These are phyloP conservation scores for Nansenia antarctica DNA, from an alignment of 2,113 vertebrate genomes.

Conservation along the genomic window DNA sequence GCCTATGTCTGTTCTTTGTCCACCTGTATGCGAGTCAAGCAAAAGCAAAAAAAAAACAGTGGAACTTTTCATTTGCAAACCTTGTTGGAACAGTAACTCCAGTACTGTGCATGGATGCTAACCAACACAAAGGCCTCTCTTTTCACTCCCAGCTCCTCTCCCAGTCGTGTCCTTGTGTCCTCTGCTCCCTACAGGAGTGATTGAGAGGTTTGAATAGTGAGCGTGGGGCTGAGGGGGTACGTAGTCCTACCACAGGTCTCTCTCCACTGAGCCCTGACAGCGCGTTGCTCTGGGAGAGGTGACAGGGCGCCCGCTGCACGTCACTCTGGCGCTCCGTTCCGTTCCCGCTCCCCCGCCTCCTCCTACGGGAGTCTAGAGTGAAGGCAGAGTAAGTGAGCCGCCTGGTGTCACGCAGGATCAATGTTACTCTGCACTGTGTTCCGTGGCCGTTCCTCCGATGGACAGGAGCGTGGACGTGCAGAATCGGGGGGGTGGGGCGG, in stretches of 20 bases:
- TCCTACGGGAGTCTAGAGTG: slow-evolving; percentile 25
- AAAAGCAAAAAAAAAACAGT: too few relatives aligned
- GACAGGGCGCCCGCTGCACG: slow-evolving; percentile 19
- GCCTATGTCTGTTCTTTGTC: neutral
- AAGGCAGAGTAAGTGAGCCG: slow-evolving; percentile 45
- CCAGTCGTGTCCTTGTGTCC: neutral
- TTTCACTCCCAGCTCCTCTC: neutral
- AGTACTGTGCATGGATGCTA: neutral
- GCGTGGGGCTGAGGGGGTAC: slow-evolving; percentile 47
- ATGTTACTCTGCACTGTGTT: neutral
- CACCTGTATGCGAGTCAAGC: neutral
- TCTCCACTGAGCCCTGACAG: slow-evolving; percentile 25
- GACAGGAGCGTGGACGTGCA: neutral
- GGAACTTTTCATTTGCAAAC: too few relatives aligned
- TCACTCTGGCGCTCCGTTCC: slow-evolving; percentile 38
- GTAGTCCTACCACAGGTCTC: slow-evolving; percentile 25
- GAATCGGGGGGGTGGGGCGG: slow-evolving; percentile 16
- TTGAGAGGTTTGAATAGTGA: slow-evolving; percentile 44
- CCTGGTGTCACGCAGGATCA: slow-evolving; percentile 51
- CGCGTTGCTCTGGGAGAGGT: slow-evolving; percentile 38
- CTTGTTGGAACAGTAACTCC: neutral
- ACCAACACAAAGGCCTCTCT: neutral
- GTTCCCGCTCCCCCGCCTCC: slow-evolving; percentile 20
- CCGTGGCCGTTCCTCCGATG: neutral
- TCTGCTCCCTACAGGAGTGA: slow-evolving; percentile 10